Evolutionary conservation across 2,113 vertebrate genomes (phyloP).

Genomic region (Cyanocitta stelleri): DNA sequence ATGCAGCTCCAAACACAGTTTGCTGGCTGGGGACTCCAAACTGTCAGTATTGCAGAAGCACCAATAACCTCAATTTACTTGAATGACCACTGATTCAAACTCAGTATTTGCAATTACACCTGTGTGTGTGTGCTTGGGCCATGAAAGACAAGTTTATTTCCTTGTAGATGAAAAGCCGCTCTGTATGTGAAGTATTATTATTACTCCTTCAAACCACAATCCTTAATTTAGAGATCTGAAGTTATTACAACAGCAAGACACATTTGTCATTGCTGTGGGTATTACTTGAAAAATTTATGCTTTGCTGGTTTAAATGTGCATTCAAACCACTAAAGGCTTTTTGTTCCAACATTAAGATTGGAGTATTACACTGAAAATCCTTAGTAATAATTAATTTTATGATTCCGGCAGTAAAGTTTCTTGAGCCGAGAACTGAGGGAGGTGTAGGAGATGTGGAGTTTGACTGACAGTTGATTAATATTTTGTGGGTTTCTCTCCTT

Average conservation of each 20-base stretch:
- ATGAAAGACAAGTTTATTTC: constrained; percentile 7
- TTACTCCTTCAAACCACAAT: background rate
- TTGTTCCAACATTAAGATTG: constrained; percentile 26
- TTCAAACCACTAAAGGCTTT: constrained; percentile 17
- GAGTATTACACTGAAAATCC: background rate
- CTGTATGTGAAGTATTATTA: background rate
- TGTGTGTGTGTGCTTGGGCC: background rate
- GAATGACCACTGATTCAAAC: background rate
- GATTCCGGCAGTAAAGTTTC: background rate
- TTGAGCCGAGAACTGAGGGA: background rate
- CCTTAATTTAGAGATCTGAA: constrained; percentile 34
- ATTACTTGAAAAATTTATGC: constrained; percentile 44
- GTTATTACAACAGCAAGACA: constrained; percentile 1
- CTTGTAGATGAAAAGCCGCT: background rate
- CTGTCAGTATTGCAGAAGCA: background rate
- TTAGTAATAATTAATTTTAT: constrained; percentile 37
- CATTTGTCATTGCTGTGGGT: constrained; percentile 3
- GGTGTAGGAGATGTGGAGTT: background rate
- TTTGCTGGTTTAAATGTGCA: constrained; percentile 29
- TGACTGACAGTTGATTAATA: background rate
- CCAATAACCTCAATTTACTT: background rate
- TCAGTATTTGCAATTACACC: background rate
- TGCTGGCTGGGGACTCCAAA: background rate
- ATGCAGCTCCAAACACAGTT: background rate
- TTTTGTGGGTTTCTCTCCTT: background rate